These are phyloP conservation scores for Tetramorium alpestre DNA, from an alignment of 1,140 invertebrate species.

Conservation along the genomic window DNA sequence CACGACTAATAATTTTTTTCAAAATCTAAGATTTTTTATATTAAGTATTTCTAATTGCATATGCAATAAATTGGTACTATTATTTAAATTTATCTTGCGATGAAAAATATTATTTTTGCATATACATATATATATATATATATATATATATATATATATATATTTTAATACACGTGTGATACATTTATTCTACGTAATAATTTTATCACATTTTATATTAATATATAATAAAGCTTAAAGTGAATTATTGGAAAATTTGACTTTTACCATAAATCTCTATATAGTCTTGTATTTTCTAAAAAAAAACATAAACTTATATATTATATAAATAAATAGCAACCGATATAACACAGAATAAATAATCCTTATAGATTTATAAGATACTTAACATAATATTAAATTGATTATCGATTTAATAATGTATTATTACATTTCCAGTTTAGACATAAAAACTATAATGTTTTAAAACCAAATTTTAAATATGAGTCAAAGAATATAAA, in stretches of 20 bases:
- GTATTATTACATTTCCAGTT: neutral
- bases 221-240: constrained; percentile 15
- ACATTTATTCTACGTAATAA: neutral
- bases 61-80: neutral
- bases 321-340: neutral
- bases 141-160: neutral
- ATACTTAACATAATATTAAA: neutral
- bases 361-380: neutral
- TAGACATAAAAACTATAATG: neutral
- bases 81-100: neutral
- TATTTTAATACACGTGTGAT: neutral
- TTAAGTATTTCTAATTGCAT: neutral
- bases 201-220: constrained; percentile 1
- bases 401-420: neutral
- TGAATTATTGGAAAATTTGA: constrained; percentile 4
- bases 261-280: neutral
- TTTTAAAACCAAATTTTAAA: no score
- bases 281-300: neutral
- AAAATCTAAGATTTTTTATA: neutral
- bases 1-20: neutral
- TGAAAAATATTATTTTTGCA: neutral
- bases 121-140: neutral
- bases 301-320: neutral
- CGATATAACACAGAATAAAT: neutral
- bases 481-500: neutral